phyloP scores from a whole-genome alignment of 1,140 invertebrate species.

The Drosophila sproati region DNA sequence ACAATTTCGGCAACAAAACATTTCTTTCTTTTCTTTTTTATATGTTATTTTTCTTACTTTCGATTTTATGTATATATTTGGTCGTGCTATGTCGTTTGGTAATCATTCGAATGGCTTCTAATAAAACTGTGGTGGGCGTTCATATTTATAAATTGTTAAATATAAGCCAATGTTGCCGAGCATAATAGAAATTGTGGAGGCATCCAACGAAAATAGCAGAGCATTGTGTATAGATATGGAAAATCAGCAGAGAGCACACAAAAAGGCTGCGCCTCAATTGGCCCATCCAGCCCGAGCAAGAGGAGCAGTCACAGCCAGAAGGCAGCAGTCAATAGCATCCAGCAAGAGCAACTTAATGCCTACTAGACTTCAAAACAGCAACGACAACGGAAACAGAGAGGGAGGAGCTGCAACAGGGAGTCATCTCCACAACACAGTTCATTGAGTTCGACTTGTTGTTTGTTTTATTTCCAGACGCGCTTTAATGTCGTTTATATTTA shows the following conservation, averaged over 20 bases:
- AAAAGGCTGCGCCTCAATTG: constrained; percentile 69
- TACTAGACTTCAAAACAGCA: constrained; percentile 7
- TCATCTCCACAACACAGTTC: constrained; percentile 63
- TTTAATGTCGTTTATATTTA: constrained; percentile 82
- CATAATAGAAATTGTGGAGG: constrained; percentile 42
- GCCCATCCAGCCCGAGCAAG: constrained; percentile 18
- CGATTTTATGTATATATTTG: constrained; percentile 23
- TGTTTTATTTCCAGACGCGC: constrained; percentile 80
- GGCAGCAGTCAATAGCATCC: constrained; percentile 29
- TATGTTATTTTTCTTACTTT: constrained; percentile 4
- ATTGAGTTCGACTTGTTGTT: constrained; percentile 76
- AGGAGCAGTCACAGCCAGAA: not conserved
- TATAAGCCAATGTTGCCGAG: constrained; percentile 38
- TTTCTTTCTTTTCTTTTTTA: not conserved
- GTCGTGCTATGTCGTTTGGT: constrained; percentile 24
- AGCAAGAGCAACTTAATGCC: constrained; percentile 34
- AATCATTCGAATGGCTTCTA: constrained; percentile 56
- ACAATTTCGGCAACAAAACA: too few relatives aligned
- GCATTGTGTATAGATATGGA: constrained; percentile 79
- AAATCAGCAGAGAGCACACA: constrained; percentile 63
- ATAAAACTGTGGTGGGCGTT: constrained; percentile 40
- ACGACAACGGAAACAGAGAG: not conserved
- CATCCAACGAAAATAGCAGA: constrained; percentile 59
- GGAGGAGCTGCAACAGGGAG: constrained; percentile 17
- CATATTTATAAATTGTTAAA: constrained; percentile 55